A percentile compares a stretch with the other conserved stretches of the same genome.
These are phyloP conservation scores for Jordanella pulchra DNA, from an alignment of 2,797 vertebrate genomes.

Conservation along the genomic window DNA sequence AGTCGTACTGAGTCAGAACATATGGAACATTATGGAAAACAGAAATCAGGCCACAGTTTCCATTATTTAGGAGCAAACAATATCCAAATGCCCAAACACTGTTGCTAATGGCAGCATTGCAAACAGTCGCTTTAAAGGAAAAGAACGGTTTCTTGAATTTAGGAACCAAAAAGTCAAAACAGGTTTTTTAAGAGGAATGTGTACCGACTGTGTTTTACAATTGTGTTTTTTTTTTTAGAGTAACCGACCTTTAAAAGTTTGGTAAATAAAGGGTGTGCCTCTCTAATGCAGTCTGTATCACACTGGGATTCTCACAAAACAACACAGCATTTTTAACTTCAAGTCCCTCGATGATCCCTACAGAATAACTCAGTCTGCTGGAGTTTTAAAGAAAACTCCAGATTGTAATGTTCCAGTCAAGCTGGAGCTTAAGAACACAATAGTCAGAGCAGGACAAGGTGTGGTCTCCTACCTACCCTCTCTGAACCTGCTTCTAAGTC, in stretches of 20 bases:
- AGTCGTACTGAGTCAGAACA: constrained; percentile 45
- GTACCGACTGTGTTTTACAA: not conserved
- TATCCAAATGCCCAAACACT: constrained; percentile 40
- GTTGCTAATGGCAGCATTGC: constrained; percentile 63
- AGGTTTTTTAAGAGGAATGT: not conserved
- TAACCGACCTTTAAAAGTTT: not conserved
- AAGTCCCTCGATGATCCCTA: constrained; percentile 12
- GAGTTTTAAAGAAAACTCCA: constrained; percentile 30
- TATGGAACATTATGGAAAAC: constrained; percentile 32
- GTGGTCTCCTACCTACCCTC: constrained; percentile 4
- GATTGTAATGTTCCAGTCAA: constrained; percentile 13
- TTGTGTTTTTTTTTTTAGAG: constrained; percentile 8
- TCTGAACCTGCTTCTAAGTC: not conserved
- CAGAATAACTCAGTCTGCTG: constrained; percentile 17
- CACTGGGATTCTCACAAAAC: constrained; percentile 2
- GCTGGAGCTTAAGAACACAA: constrained; percentile 24
- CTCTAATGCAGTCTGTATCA: not conserved
- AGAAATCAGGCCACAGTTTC: constrained; percentile 58
- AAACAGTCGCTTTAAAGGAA: constrained; percentile 25
- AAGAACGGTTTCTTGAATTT: constrained; percentile 1
- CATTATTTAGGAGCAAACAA: constrained; percentile 52
- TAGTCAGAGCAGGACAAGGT: not conserved
- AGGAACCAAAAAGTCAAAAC: not conserved
- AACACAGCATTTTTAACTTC: constrained; percentile 10
- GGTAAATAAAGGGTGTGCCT: not conserved